These are phyloP conservation scores for Esperia sulphurella DNA, from an alignment of 2,888 invertebrate species.

Conservation along the genomic window DNA sequence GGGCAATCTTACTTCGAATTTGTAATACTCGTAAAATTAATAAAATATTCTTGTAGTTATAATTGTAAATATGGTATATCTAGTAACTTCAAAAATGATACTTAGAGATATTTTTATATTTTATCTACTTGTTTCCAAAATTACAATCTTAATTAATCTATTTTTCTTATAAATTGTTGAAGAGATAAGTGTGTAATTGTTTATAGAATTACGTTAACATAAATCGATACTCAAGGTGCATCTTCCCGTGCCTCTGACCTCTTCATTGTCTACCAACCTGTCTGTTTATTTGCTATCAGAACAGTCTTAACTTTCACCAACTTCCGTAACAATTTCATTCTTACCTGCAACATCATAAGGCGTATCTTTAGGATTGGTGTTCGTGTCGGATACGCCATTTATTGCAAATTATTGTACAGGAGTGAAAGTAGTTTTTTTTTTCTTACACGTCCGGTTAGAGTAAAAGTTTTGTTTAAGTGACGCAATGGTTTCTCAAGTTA, in stretches of 20 bases:
- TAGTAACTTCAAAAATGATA: too few species aligned
- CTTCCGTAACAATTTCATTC: slow-evolving; percentile 14
- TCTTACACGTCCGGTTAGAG: slow-evolving; percentile 63
- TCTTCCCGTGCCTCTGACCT: slow-evolving; percentile 56
- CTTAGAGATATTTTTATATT: too few species aligned
- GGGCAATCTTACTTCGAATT: too few species aligned
- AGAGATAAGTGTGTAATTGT: too few species aligned
- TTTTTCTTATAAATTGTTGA: too few species aligned
- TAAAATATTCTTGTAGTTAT: too few species aligned
- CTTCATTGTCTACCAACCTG: slow-evolving; percentile 51
- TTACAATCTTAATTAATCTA: too few species aligned
- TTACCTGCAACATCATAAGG: slow-evolving; percentile 14
- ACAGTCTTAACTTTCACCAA: slow-evolving; percentile 15
- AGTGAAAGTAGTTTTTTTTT: slow-evolving; percentile 73
- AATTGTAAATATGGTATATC: too few species aligned
- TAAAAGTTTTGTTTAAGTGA: slow-evolving; percentile 67
- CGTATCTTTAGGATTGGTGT: slow-evolving; percentile 17
- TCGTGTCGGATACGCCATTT: slow-evolving; percentile 27
- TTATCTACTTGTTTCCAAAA: too few species aligned
- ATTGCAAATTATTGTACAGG: slow-evolving; percentile 24
- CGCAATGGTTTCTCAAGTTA: slow-evolving; percentile 55
- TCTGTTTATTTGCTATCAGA: slow-evolving; percentile 7
- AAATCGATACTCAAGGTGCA: slow-evolving; percentile 20
- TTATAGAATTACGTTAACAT: too few species aligned
- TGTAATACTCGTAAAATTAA: too few species aligned